phyloP scores from a whole-genome alignment of 2,888 invertebrate species.

The Temnothorax ravouxi region DNA sequence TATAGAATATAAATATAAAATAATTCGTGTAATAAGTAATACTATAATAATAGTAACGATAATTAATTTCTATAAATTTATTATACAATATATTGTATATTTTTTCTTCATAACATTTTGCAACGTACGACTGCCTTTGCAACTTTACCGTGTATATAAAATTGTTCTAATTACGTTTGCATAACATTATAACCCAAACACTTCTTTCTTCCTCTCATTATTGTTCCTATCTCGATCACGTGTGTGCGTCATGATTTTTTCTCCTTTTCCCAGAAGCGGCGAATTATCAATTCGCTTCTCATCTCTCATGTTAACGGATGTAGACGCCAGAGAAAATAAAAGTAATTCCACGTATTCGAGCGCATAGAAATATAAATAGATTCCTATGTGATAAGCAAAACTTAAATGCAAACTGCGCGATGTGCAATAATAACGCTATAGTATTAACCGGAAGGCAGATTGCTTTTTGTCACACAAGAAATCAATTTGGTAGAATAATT shows the following conservation, averaged over 20 bases:
- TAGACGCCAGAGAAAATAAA: neutral
- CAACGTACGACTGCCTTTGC: neutral
- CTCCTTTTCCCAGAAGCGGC: slow-evolving; percentile 14
- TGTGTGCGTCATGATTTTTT: neutral
- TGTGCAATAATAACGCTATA: neutral
- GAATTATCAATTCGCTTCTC: slow-evolving; percentile 17
- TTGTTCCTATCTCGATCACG: neutral
- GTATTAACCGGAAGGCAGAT: neutral
- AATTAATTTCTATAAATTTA: neutral
- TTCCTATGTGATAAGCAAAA: slow-evolving; percentile 7
- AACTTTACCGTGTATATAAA: neutral
- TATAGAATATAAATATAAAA: neutral
- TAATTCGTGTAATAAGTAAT: neutral
- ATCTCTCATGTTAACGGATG: slow-evolving; percentile 5
- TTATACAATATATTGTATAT: neutral
- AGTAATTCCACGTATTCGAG: neutral
- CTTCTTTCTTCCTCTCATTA: neutral
- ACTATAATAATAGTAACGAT: neutral
- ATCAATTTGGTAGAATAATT: slow-evolving; percentile 3
- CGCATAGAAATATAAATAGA: neutral
- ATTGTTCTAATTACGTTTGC: neutral
- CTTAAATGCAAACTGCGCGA: neutral
- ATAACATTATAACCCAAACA: neutral
- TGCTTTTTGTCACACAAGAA: neutral
- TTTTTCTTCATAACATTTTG: neutral